Conservation (phyloP, 2,888 invertebrate species). For the Zonitis immaculata region DNA sequence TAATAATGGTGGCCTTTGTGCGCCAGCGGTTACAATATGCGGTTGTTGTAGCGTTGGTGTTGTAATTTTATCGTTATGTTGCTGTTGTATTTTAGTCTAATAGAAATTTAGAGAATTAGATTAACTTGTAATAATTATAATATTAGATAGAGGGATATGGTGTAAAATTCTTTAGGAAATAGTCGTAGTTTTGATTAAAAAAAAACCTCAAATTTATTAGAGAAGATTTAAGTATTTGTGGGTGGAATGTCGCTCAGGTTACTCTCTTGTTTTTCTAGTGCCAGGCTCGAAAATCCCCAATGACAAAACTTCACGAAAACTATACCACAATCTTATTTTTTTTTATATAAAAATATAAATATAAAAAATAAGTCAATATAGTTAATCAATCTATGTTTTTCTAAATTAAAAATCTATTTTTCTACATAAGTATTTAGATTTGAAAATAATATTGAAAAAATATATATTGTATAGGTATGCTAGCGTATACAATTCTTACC, state of each 20-base stretch:
- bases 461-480: no score
- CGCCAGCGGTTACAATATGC: conserved; percentile 17
- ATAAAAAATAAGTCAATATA: conserved; percentile 18
- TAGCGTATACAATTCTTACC: conserved; percentile 32
- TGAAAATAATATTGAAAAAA: no score
- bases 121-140: conserved; percentile 2
- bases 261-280: conserved; percentile 22
- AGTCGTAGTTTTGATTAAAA: conserved; percentile 17
- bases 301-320: conserved; percentile 24
- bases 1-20: conserved; percentile 42
- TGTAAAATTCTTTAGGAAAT: neutral
- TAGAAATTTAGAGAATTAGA: conserved; percentile 4
- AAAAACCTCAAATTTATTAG: conserved; percentile 18
- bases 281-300: conserved; percentile 31
- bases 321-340: conserved; percentile 9
- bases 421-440: no score
- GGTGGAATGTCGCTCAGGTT: conserved; percentile 24
- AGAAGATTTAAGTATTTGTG: conserved; percentile 22
- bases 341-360: no score
- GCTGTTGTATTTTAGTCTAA: conserved; percentile 17
- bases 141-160: neutral
- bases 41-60: conserved; percentile 19
- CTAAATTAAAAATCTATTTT: neutral
- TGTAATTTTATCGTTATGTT: no score
- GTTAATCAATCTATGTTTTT: conserved; percentile 8